phyloP scores from a whole-genome alignment of 2,888 invertebrate genomes.

The Cryptocephalus moraei region DNA sequence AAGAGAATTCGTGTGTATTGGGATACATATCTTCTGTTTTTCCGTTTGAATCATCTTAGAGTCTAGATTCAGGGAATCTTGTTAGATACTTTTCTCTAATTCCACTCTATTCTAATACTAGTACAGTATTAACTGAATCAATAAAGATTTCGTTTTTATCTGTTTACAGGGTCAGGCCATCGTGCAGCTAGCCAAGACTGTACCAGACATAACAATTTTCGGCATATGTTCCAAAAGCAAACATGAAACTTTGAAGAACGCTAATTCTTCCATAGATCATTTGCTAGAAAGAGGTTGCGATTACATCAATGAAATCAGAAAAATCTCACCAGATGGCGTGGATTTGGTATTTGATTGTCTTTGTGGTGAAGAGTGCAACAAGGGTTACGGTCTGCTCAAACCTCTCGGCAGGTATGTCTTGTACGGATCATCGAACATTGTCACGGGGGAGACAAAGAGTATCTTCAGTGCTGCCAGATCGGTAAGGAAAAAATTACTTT shows the following conservation, averaged over 20 bases:
- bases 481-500: constrained; percentile 46
- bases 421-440: constrained; percentile 80
- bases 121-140: background rate
- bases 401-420: constrained; percentile 84
- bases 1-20: too few relatives aligned
- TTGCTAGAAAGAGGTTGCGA: constrained; percentile 72
- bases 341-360: constrained; percentile 81
- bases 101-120: background rate
- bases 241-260: constrained; percentile 70
- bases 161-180: constrained; percentile 68
- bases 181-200: constrained; percentile 69
- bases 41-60: too few relatives aligned
- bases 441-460: constrained; percentile 85
- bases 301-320: constrained; percentile 74
- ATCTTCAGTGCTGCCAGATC: constrained; percentile 85
- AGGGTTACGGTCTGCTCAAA: constrained; percentile 70
- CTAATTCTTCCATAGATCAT: constrained; percentile 60
- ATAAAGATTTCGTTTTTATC: background rate
- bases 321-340: constrained; percentile 68
- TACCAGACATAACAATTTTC: constrained; percentile 70
- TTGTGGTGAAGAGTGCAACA: constrained; percentile 81
- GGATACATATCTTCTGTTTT: too few relatives aligned
- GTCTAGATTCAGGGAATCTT: too few relatives aligned
- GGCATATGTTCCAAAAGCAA: constrained; percentile 79
- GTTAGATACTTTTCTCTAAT: background rate